phyloP scores from a whole-genome alignment of 1,140 invertebrate genomes.

The Samia ricini region DNA sequence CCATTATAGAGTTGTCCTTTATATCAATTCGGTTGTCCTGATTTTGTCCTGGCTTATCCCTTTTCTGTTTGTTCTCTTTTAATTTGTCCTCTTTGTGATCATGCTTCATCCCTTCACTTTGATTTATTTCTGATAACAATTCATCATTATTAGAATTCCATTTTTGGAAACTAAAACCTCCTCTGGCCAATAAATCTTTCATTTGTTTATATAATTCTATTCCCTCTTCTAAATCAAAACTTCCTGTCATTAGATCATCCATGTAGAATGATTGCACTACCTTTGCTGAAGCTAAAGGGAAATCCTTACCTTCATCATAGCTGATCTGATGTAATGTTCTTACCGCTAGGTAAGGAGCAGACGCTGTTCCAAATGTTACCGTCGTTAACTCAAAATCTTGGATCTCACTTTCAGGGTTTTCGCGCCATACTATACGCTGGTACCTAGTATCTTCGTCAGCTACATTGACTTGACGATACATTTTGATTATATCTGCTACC shows the following conservation, averaged over 20 bases:
- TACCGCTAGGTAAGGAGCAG: conserved; percentile 54
- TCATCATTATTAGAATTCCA: conserved; percentile 45
- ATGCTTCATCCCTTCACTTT: conserved; percentile 9
- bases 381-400: conserved; percentile 32
- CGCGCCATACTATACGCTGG: conserved; percentile 55
- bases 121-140: conserved; percentile 22
- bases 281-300: conserved; percentile 35
- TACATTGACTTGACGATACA: conserved; percentile 56
- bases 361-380: conserved; percentile 51
- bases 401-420: conserved; percentile 18
- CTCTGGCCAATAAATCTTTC: conserved; percentile 23
- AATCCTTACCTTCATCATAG: conserved; percentile 16
- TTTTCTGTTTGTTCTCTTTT: no score
- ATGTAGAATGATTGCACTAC: conserved; percentile 56
- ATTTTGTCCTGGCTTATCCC: conserved; percentile 22
- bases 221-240: conserved; percentile 40
- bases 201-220: conserved; percentile 31
- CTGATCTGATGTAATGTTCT: conserved; percentile 50
- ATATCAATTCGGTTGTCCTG: no score
- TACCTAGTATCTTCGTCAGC: conserved; percentile 25
- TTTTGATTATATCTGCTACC: no score
- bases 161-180: conserved; percentile 44
- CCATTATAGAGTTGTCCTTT: no score
- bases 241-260: conserved; percentile 62
- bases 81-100: no score